Evolutionary conservation across 2,797 vertebrate species (phyloP), one percentile per base, ranked within the genome.

Genomic region (Anguilla anguilla): DNA sequence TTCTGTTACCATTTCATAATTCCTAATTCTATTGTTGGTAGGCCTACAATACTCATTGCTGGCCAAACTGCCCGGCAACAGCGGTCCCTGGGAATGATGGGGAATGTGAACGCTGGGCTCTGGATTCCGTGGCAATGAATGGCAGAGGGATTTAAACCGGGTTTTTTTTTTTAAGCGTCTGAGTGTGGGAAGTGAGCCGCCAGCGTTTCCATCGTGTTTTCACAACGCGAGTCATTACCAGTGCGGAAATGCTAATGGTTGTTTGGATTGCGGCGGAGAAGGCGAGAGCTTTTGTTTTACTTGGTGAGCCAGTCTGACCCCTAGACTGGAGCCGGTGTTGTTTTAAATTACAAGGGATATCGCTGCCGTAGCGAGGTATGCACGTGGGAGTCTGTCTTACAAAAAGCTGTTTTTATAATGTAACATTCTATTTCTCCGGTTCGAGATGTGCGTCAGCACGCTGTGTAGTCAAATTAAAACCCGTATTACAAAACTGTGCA

Each of bases 301-400:
- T 86, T 86, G 77, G 84, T 86, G 72, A 86, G 88, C 84, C 31
- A 17, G 67, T 77, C 77, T 57, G 57, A 85, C 85, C 85, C n/a
- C 0, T 10, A 88, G 84, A 31, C 57, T 43, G 9, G 84, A 19
- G 57, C 53, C 72, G 82, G 19, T 88, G 88, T 88, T 88, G 43
- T 88, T 88, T 88, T 88, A 88, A 88, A 88, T 88, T 88, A 85
- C 28, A 83, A 55, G 84, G 72, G 84, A 84, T 88, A 88, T 88
- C 85, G 84, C 69, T 88, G n/a, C 69, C 17, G 35, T 39, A 22
- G 83, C n/a, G 72, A 39, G 43, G 86, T 79, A 79, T 79, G 39
- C 74, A 79, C 35, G 74, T 79, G 74, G 74, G 74, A 79, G 31
- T 61, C 25, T 61, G 83, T 57, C n/a, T 46, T 43, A n/a, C 82